Evolutionary conservation across 2,888 invertebrate genomes (phyloP), one percentile per base, ranked within the genome.

Genomic region (Lumbricus terrestris): DNA sequence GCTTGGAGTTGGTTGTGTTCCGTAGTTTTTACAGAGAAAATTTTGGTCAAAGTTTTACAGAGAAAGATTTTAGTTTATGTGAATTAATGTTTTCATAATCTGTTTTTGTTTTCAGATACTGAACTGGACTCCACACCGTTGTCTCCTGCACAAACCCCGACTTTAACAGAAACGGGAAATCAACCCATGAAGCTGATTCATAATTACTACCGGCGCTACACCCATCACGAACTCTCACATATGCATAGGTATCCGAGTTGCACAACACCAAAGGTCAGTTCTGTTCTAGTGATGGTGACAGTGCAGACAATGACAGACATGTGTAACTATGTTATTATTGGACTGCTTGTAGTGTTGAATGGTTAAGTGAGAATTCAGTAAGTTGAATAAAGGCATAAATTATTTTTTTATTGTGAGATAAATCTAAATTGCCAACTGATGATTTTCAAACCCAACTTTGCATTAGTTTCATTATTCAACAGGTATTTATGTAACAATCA

Each of bases 161-260:
- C 85, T 5, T 34, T 33, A 85, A 85, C 37, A 35, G 37, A 85
- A 35, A 20, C 34, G 8, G 85, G 37, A 5, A 33, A 23, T 37
- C 85, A 85, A 16, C 34, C 85, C 18, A 13, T 13, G 35, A 85
- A 35, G 85, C 37, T 85, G 35, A 85, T 35, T 85, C 85, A 85
- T 37, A 85, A 85, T 85, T 85, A 85, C 35, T 85, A 85, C 37
- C 85, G 85, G 18, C 85, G 85, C 85, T 85, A 85, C 85, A 85
- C 85, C 34, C 85, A 85, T 85, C 85, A 85, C 35, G 85, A 85
- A 16, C 85, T 85, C 0, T 33, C 33, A 33, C 34, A 37, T 20
- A 35, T 85, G 85, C 37, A 13, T 34, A 34, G 85, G 8, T 85
- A 85, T 85, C 85, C 85, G 20, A 85, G 85, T 85, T 85, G 85